Evolutionary conservation across 2,888 invertebrate species (phyloP), one percentile per base, ranked within the genome.

Genomic region (Mactromeris polynyma): DNA sequence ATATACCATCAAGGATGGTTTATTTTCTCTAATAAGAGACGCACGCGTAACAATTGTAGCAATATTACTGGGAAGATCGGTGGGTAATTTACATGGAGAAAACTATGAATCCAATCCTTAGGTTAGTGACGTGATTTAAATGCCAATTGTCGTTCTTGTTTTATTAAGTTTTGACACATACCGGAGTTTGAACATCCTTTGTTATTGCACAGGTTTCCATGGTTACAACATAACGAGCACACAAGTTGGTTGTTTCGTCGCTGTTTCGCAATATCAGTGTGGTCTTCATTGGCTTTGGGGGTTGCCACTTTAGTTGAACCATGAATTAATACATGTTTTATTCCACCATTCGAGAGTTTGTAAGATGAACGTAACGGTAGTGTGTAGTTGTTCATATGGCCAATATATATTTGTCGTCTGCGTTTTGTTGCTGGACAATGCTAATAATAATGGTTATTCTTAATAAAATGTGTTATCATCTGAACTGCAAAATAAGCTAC

Each of bases 121-220:
- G n/a, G n/a, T n/a, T n/a, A n/a, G n/a, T n/a, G n/a, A n/a, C n/a
- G n/a, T n/a, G n/a, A n/a, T n/a, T n/a, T n/a, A n/a, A n/a, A n/a
- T n/a, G n/a, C n/a, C n/a, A n/a, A n/a, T n/a, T n/a, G n/a, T 11
- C 40, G 40, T 40, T 40, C 40, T 11, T 4, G 40, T 40, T 40
- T 40, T 40, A 40, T 4, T 40, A 40, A 40, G 11, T 40, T 3
- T 46, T 46, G 46, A 3, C 17, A 64, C 42, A 36, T 86, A 77
- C 86, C 86, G n/a, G 33, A 14, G 7, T 36, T 38, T 21, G 38
- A 40, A 31, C 81, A 86, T 21, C 51, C 80, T 2, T 81, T 46
- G 11, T 51, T 81, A 51, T 86, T 86, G 38, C 86, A 86, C 7
- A 86, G 38, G 33, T 86, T 64, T 1, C 77, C 77, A 36, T 40